Evolutionary conservation across 2,888 invertebrate species (phyloP), one percentile per base, ranked within the genome.

Genomic region (Megamerina dolium): DNA sequence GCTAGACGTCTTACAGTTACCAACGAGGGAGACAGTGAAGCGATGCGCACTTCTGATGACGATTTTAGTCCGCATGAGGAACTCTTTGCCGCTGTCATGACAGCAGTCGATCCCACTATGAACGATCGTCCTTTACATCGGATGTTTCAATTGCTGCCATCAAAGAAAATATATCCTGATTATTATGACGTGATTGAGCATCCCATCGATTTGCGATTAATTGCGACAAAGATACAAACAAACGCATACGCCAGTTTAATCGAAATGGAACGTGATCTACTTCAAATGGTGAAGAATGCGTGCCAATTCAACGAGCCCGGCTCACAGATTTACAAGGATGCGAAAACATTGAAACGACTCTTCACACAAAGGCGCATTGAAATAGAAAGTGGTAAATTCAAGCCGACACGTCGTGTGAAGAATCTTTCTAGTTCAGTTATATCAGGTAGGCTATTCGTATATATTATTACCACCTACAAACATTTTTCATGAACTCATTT

Each of bases 281-380:
- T 85, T 52, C 75, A 89, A 40, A 90, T 99, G 87, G 88, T 89
- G 36, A 84, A 87, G 53, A 99, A 99, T 71, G 97, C 97, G 0
- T 95, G 94, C 65, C 77, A 82, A 14, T 99, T 94, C 64, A 97
- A 97, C 68, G 96, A 96, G 63, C 93, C 97, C 0, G 93, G 93
- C 3, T 95, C 95, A 12, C 86, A 87, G 66, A 95, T 97, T 56
- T 96, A 94, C 66, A 94, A 92, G 72, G 93, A 95, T 72, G 94
- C 96, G 1, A 91, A 90, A 63, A 77, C 83, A 18, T 72, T 97
- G 41, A 87, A 89, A 63, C 61, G 81, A 75, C 72, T 81, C n/a
- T 82, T 83, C 47, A 77, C 79, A 52, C 77, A 76, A 37, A 80
- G 80, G 49, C 83, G 83, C 54, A 73, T 79, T 43, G 88, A 89